phyloP scores from a whole-genome alignment of 2,888 invertebrate genomes.

The Frankliniella fusca region DNA sequence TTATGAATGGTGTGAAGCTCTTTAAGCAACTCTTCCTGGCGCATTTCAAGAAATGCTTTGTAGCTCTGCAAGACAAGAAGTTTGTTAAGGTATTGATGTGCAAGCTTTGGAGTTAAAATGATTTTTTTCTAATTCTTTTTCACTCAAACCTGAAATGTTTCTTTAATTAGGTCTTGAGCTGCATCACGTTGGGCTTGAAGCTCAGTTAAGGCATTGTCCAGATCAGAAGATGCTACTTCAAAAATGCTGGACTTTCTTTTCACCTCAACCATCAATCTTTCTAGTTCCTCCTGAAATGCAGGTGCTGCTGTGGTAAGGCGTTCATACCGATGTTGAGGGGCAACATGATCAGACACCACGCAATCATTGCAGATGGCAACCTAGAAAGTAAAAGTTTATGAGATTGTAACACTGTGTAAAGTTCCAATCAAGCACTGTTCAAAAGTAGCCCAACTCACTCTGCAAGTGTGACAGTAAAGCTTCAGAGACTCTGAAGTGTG shows the following conservation, averaged over 20 bases:
- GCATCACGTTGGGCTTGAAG: slow-evolving; percentile 82
- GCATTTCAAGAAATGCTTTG: slow-evolving; percentile 74
- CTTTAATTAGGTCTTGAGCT: slow-evolving; percentile 75
- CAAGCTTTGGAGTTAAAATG: no score
- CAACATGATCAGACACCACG: slow-evolving; percentile 73
- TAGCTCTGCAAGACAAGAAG: slow-evolving; percentile 57
- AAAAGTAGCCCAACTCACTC: slow-evolving; percentile 46
- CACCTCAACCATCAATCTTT: slow-evolving; percentile 68
- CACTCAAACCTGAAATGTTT: slow-evolving; percentile 54
- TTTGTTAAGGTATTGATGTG: no score
- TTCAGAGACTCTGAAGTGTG: slow-evolving; percentile 81
- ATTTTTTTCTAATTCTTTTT: no score
- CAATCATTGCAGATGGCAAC: slow-evolving; percentile 85
- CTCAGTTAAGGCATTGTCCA: slow-evolving; percentile 78
- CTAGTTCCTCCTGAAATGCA: slow-evolving; percentile 71
- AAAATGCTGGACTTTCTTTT: slow-evolving; percentile 71
- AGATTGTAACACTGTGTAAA: not conserved
- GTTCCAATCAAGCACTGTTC: not conserved
- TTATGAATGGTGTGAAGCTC: slow-evolving; percentile 74
- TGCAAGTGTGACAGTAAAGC: slow-evolving; percentile 82
- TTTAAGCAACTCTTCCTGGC: slow-evolving; percentile 68
- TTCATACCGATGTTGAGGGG: slow-evolving; percentile 76
- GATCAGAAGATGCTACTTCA: slow-evolving; percentile 66
- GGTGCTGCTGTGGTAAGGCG: slow-evolving; percentile 74
- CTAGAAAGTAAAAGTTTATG: slow-evolving; percentile 47